A percentile compares a stretch with the other conserved stretches of the same genome.
Evolutionary conservation across 2,888 invertebrate genomes (phyloP).

Genomic region (Meiosimyza platycephala): DNA sequence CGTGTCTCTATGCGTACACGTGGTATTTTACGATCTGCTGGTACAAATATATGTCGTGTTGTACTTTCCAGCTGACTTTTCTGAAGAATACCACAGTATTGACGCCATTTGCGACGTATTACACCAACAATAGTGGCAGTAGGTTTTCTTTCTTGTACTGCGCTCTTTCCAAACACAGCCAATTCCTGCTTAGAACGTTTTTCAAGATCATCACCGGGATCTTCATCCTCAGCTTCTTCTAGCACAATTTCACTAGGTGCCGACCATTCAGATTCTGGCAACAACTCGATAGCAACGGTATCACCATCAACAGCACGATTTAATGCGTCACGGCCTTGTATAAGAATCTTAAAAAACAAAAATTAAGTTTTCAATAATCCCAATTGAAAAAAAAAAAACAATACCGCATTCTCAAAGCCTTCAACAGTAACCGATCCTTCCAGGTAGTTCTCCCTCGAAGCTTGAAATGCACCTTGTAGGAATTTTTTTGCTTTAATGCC

Average conservation of each 20-base stretch:
- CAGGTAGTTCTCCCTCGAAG: constrained; percentile 92
- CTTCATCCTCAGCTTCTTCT: constrained; percentile 77
- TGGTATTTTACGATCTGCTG: constrained; percentile 93
- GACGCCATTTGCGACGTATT: constrained; percentile 95
- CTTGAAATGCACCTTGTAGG: constrained; percentile 84
- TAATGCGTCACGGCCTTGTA: constrained; percentile 86
- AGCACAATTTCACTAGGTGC: constrained; percentile 87
- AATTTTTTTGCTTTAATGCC: constrained; percentile 83
- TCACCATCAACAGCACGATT: constrained; percentile 97
- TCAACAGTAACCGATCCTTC: constrained; percentile 90
- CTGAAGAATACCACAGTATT: constrained; percentile 96
- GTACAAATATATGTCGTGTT: constrained; percentile 88
- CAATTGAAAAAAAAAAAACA: constrained; percentile 47
- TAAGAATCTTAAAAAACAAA: constrained; percentile 75
- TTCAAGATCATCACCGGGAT: constrained; percentile 71
- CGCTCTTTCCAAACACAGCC: constrained; percentile 63
- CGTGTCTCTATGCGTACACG: constrained; percentile 96
- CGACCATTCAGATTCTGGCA: constrained; percentile 91
- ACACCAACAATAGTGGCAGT: constrained; percentile 93
- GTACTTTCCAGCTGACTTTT: constrained; percentile 78
- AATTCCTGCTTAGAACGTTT: constrained; percentile 68
- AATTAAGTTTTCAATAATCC: too few relatives aligned
- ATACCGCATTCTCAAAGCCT: constrained; percentile 82
- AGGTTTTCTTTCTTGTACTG: constrained; percentile 68
- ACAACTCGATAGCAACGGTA: constrained; percentile 87